Evolutionary conservation across 64 coral and sea anemone species (phyloP).

Genomic region (Trachythela sp.): DNA sequence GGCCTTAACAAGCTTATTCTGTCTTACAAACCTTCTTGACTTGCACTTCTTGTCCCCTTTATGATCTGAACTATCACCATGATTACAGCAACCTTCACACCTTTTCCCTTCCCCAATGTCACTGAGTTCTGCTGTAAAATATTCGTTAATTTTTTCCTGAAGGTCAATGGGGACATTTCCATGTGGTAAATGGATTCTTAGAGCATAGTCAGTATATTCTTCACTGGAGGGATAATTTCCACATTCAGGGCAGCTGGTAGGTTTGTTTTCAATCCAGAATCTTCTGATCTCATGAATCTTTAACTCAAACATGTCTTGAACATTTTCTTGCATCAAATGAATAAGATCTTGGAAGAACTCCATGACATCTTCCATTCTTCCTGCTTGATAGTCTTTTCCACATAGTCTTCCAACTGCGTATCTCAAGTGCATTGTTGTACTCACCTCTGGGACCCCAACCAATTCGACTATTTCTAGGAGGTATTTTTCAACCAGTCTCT

Average conservation of each 20-base stretch:
- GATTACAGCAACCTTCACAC: constrained; percentile 5
- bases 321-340: not conserved
- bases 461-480: not conserved
- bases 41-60: constrained; percentile 9
- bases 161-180: not conserved
- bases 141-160: not conserved
- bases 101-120: not conserved
- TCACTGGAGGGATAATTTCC: not conserved
- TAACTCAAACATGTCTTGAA: constrained; percentile 6
- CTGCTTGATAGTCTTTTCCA: not conserved
- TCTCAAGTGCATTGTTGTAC: not conserved
- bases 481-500: not conserved
- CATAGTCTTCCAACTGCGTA: not conserved
- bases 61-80: not conserved
- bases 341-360: not conserved
- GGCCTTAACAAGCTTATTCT: constrained; percentile 16
- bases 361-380: not conserved
- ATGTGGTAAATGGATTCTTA: constrained; percentile 2
- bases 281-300: not conserved
- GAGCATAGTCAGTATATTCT: not conserved
- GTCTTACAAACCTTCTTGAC: not conserved
- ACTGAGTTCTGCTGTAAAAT: constrained; percentile 9
- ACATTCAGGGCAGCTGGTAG: not conserved
- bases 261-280: constrained; percentile 1
- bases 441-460: not conserved